Evolutionary conservation across 2,888 invertebrate species (phyloP).

Genomic region (Camponotus fellah): DNA sequence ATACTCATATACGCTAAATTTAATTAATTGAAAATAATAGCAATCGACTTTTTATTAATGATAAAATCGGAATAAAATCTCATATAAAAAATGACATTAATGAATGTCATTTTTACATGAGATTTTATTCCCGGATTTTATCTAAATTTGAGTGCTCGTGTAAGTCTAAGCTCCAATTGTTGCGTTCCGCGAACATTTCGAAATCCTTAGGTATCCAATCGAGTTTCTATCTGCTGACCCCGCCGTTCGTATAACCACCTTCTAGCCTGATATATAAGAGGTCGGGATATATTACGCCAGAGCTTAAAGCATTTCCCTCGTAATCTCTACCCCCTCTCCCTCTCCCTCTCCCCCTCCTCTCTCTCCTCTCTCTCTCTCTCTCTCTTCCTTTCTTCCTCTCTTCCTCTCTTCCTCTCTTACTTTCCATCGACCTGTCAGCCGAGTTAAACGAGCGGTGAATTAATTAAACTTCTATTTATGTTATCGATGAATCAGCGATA

Average conservation of each 20-base stretch:
- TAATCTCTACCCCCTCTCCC: slow-evolving; percentile 71
- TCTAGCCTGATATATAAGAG: slow-evolving; percentile 66
- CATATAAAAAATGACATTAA: no score
- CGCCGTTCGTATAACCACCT: slow-evolving; percentile 63
- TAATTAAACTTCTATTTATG: slow-evolving; percentile 86
- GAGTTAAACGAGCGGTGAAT: slow-evolving; percentile 84
- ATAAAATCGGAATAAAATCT: no score
- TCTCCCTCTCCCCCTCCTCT: no score
- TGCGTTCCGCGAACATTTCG: slow-evolving; percentile 38
- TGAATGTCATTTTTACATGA: not conserved
- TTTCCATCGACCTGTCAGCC: slow-evolving; percentile 81
- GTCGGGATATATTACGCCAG: slow-evolving; percentile 75
- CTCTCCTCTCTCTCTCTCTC: slow-evolving; percentile 1
- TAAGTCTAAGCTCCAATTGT: slow-evolving; percentile 41
- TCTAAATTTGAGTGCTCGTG: slow-evolving; percentile 11
- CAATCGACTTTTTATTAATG: not conserved
- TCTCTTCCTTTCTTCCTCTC: not conserved
- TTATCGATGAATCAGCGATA: slow-evolving; percentile 85
- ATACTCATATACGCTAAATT: not conserved
- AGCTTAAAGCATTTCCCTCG: slow-evolving; percentile 75
- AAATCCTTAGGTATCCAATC: slow-evolving; percentile 41
- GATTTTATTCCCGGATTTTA: not conserved
- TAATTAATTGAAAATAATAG: not conserved
- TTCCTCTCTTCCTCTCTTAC: slow-evolving; percentile 62
- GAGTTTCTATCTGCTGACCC: slow-evolving; percentile 74